These are phyloP conservation scores for Dryobota labecula DNA, from an alignment of 2,888 invertebrate genomes.

Conservation along the genomic window DNA sequence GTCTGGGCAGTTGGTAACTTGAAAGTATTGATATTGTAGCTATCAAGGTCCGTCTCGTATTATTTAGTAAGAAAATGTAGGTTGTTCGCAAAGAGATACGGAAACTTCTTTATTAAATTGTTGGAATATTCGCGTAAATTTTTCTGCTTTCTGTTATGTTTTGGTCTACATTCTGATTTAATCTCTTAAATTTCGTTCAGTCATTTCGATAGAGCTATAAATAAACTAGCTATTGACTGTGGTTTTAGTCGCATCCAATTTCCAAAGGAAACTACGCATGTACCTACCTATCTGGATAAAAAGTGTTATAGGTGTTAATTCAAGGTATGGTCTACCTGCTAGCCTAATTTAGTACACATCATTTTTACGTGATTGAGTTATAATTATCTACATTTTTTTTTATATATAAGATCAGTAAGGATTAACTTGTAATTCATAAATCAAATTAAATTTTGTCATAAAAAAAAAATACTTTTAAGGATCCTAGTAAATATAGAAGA, in stretches of 20 bases:
- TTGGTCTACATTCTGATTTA: neutral
- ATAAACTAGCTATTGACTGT: neutral
- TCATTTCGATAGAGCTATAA: neutral
- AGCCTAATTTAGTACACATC: too few relatives aligned
- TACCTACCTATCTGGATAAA: too few relatives aligned
- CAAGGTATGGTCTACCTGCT: neutral
- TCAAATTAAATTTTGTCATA: too few relatives aligned
- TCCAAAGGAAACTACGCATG: neutral
- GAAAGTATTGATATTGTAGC: conserved; percentile 27
- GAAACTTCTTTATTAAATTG: conserved; percentile 1
- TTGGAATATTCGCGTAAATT: neutral
- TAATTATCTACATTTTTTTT: too few relatives aligned
- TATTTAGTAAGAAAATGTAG: conserved; percentile 39
- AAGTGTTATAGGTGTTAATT: neutral
- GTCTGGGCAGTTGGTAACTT: conserved; percentile 9
- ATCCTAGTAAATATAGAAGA: too few relatives aligned
- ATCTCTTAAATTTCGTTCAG: neutral
- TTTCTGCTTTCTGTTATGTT: conserved; percentile 1
- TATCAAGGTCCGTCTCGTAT: conserved; percentile 18
- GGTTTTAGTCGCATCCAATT: neutral
- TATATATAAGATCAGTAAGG: too few relatives aligned
- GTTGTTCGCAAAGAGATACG: conserved; percentile 13
- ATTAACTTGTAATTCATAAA: neutral
- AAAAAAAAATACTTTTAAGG: too few relatives aligned
- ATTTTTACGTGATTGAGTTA: neutral